These are phyloP conservation scores for Actinostola sp. DNA, from an alignment of 92 coral and sea anemone genomes.

Conservation along the genomic window DNA sequence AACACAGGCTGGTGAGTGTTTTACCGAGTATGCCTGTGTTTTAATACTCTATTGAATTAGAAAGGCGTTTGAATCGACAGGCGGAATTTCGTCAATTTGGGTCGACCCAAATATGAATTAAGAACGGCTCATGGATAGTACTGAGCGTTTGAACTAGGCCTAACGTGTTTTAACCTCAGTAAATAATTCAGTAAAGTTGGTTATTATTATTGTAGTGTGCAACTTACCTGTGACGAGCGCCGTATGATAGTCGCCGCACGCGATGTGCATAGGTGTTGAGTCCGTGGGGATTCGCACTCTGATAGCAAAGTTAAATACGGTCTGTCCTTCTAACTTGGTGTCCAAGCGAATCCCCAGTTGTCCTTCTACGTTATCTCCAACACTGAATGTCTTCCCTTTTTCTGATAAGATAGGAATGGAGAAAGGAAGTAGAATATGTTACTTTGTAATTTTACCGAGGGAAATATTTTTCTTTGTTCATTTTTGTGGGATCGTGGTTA, in stretches of 20 bases:
- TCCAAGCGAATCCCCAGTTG: slow-evolving; percentile 84
- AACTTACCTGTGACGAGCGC: slow-evolving; percentile 87
- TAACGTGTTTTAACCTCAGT: too few species aligned
- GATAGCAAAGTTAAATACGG: slow-evolving; percentile 69
- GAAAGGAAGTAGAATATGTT: background rate
- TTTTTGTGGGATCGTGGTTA: too few species aligned
- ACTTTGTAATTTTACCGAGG: background rate
- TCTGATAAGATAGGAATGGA: slow-evolving; percentile 37
- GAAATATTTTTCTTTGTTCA: too few species aligned
- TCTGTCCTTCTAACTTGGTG: slow-evolving; percentile 62
- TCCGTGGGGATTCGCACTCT: slow-evolving; percentile 70
- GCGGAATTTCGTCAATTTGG: too few species aligned
- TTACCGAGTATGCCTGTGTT: too few species aligned
- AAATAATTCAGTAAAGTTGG: too few species aligned
- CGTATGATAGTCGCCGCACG: slow-evolving; percentile 91
- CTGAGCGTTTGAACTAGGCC: too few species aligned
- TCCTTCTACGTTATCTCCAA: slow-evolving; percentile 87
- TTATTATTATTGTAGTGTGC: background rate
- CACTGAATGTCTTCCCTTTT: slow-evolving; percentile 76
- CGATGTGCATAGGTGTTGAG: slow-evolving; percentile 66
- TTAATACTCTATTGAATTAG: too few species aligned
- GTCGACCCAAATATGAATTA: too few species aligned
- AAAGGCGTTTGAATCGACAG: too few species aligned
- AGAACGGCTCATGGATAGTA: too few species aligned
- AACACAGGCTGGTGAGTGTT: too few species aligned